Evolutionary conservation across 1,140 invertebrate species (phyloP), one percentile per base, ranked within the genome.

Genomic region (Drosophila teissieri): DNA sequence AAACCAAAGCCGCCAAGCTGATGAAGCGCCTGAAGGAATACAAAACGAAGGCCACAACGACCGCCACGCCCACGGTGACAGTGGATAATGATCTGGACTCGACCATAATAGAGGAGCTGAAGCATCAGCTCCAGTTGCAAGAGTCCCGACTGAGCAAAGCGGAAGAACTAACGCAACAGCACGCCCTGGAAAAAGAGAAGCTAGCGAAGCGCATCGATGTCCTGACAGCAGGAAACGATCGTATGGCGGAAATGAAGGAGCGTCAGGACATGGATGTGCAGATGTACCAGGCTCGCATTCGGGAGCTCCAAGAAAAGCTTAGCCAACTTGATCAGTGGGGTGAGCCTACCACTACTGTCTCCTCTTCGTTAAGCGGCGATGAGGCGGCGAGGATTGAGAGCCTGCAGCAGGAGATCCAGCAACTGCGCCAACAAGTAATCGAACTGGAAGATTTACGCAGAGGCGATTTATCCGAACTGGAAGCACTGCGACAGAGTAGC

Each of bases 241-340:
- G 94, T 51, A 94, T 96, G 74, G 91, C 95, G 3, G 96, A 97
- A 82, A 94, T 96, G 91, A 97, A 97, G 92, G 96, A 97, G 90
- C 95, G 95, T 64, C 95, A 96, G 92, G 96, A 97, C 73, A 93
- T 93, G 79, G 95, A 96, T 90, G 93, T 95, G 67, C 94, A 95
- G 73, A 93, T 95, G 73, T 95, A 95, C 91, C 94, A 95, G 83
- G 94, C 94, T 27, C 94, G 95, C 79, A 95, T 95, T 78, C 94
- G 95, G 72, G 95, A 96, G 85, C 92, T 95, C 4, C 93, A 92
- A 67, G 93, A 94, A 27, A 95, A 96, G 92, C 74, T 96, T 12
- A 93, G 94, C 65, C 88, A 93, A n/a, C 80, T 95, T 19, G 94
- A 93, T 5, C 91, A 95, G 73, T 95, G 94, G 94, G 93, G 57